Evolutionary conservation across 2,113 vertebrate genomes (phyloP).

Genomic region (Phrynocephalus versicolor): DNA sequence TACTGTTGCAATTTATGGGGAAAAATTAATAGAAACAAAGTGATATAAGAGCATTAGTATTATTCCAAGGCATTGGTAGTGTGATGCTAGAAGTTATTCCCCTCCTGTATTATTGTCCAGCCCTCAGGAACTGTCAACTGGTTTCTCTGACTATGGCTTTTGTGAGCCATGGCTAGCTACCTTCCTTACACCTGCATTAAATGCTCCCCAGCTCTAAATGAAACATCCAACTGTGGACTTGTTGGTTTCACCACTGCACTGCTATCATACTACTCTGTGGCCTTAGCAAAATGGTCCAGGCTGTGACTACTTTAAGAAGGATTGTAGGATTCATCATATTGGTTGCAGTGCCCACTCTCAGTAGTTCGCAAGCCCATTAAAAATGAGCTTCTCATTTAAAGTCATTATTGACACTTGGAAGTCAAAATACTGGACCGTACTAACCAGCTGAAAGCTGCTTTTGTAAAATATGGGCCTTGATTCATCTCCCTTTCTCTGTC

Average conservation of each 20-base stretch:
- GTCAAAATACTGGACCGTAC: neutral
- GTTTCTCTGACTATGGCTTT: neutral
- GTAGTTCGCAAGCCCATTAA: neutral
- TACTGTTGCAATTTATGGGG: too few species aligned
- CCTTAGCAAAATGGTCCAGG: neutral
- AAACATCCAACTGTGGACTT: neutral
- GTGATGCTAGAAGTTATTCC: neutral
- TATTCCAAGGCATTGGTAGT: neutral
- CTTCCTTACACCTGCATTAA: neutral
- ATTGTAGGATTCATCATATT: accelerated
- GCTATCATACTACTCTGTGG: accelerated
- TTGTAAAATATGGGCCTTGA: accelerated
- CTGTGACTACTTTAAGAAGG: neutral
- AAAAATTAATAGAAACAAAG: neutral
- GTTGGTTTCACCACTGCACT: neutral
- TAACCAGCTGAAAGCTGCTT: neutral
- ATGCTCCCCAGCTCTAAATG: neutral
- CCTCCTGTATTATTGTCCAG: neutral
- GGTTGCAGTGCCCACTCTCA: neutral
- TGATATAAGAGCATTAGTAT: neutral
- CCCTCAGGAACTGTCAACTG: neutral
- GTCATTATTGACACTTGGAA: neutral
- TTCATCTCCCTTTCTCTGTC: neutral
- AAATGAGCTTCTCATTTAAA: neutral
- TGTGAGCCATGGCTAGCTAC: too few species aligned